Base-by-base conservation (phyloP, 2,113 vertebrate species). In the Miniopterus natalensis region DNA sequence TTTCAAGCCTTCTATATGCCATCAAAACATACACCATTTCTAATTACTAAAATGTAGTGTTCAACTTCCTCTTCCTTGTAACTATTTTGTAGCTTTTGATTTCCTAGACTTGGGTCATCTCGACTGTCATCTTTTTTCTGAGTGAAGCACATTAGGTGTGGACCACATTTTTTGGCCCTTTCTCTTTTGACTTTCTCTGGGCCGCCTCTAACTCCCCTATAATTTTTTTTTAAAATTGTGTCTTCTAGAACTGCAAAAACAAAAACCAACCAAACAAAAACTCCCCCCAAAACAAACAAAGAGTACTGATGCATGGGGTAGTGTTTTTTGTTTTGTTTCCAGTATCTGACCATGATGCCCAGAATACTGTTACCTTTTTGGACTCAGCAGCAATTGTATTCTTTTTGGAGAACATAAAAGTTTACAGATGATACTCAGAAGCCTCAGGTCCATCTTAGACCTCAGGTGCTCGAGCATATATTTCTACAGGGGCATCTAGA, bases 221-320 rank as follows among this genome's bases (percentile, higher is more conserved):
- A 49, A 55, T 70, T 88, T 80, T 80, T 88, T 83, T 53, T 86
- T 83, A 77, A 57, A 94, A 51, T 57, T 86, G 27, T 84, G 12
- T 36, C 45, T 63, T 6, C 20, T 68, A 49, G 65, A 68, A 55
- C 10, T 53, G 42, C 10, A 80, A 25, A 59, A 49, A 49, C 23
- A 53, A 5, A 53, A 47, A 59, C 36, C 36, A 36, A 36, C 2
- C 36, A 36, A 36, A 36, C 36, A 36, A 36, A 36, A 36, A 36
- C 36, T 36, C 36, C 36, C 36, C 36, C 36, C 36, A 36, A 36
- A 36, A 36, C 36, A 36, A 36, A 36, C 36, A 36, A 36, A 36
- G 36, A 36, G 36, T 71, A 83, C 27, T 71, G 12, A 23, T 49
- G 20, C 14, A 40, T 23, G 36, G 45, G 59, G 23, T 51, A 61